phyloP scores from a whole-genome alignment of 2,797 vertebrate genomes.

The Eulemur mongoz region DNA sequence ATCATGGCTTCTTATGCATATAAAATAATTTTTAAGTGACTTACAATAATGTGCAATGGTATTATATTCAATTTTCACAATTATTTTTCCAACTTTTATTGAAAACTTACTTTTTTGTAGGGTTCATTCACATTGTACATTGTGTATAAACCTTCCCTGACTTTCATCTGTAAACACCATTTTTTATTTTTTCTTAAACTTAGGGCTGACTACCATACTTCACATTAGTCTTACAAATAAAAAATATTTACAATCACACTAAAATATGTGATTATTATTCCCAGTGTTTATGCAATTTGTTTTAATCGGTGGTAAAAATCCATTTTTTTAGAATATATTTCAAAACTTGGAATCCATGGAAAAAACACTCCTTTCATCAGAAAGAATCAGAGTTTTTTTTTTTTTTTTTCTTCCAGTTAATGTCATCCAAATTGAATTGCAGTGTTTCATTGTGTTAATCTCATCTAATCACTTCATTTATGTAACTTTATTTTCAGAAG shows the following conservation, averaged over 20 bases:
- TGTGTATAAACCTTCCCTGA: background rate
- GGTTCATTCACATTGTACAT: background rate
- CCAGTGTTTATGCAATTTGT: background rate
- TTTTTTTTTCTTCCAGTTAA: background rate
- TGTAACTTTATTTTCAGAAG: background rate
- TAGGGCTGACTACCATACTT: background rate
- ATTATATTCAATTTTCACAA: background rate
- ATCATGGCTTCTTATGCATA: background rate
- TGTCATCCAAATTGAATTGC: background rate
- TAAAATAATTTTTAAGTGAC: background rate
- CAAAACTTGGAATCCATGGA: background rate
- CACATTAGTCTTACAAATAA: background rate
- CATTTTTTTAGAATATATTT: background rate
- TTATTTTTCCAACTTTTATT: background rate
- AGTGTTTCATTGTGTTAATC: background rate
- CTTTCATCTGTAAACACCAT: rapidly evolving
- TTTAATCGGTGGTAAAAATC: background rate
- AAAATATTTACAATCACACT: background rate
- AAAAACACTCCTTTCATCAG: background rate
- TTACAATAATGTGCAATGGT: background rate
- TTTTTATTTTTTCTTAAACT: background rate
- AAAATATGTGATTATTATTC: no score
- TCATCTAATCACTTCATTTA: background rate
- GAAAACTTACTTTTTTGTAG: background rate
- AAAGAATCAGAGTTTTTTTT: background rate